A percentile compares a stretch with the other conserved stretches of the same genome.
phyloP scores from a whole-genome alignment of 2,797 vertebrate genomes.

The Takifugu rubripes region DNA sequence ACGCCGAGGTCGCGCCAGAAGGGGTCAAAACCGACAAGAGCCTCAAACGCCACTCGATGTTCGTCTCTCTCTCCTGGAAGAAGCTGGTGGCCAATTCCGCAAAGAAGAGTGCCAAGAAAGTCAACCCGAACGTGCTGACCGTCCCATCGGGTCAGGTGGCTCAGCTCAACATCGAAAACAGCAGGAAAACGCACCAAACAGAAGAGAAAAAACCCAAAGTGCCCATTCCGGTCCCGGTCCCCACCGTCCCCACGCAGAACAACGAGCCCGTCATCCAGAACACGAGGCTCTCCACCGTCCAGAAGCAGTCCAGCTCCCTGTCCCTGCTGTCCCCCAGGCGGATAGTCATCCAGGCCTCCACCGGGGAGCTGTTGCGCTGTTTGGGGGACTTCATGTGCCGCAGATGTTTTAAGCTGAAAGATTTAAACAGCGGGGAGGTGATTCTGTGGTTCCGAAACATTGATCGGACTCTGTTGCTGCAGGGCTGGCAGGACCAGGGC shows the following conservation, averaged over 20 bases:
- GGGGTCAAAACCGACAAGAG: conserved; percentile 80
- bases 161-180: conserved; percentile 73
- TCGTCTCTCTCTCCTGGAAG: conserved; percentile 89
- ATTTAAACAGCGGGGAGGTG: conserved; percentile 86
- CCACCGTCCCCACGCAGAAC: conserved; percentile 65
- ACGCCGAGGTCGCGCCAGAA: conserved; percentile 67
- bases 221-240: conserved; percentile 76
- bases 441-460: conserved; percentile 95
- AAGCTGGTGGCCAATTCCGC: conserved; percentile 84
- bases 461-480: conserved; percentile 91
- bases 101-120: conserved; percentile 82
- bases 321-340: conserved; percentile 80
- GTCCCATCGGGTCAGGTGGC: conserved; percentile 65
- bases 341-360: conserved; percentile 93
- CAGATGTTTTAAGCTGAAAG: conserved; percentile 89
- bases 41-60: conserved; percentile 84
- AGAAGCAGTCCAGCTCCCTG: conserved; percentile 72
- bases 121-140: conserved; percentile 64
- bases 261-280: conserved; percentile 31
- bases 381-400: conserved; percentile 93
- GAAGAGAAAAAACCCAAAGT: conserved; percentile 81
- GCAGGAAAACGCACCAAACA: conserved; percentile 73
- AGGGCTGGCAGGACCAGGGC: conserved; percentile 98
- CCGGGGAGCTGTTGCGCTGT: conserved; percentile 93
- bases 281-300: conserved; percentile 52